Evolutionary conservation across 2,888 invertebrate genomes (phyloP), one percentile per base, ranked within the genome.

Genomic region (Formica aserva): DNA sequence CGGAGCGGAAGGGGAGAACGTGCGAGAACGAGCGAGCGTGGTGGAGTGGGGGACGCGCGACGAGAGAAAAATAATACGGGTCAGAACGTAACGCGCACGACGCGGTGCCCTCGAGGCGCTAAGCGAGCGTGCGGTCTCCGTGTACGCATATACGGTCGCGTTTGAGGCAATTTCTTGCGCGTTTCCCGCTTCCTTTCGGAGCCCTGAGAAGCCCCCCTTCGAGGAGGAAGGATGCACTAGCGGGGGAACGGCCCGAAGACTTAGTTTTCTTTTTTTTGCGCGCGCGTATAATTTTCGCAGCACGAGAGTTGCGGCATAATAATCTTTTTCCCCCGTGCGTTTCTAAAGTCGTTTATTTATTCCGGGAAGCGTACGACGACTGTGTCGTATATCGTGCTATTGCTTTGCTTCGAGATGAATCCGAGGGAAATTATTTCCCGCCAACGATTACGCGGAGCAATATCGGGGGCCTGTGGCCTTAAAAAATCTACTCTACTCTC

Each of bases 11-110:
- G 52, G 26, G 18, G 32, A 29, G 11, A 52, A 45, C 11, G 15
- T 22, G 41, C n/a, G 41, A 18, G 45, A 63, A 29, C 63, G 71
- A 71, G 1, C 22, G 29, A 55, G 74, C 66, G 48, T 63, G 74
- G 67, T 48, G 62, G 57, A 60, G 67, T 41, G 41, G 41, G 52
- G 74, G 22, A 62, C 35, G 45, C 67, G 75, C 66, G 75, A 32
- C 74, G 69, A 71, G 75, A 45, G 81, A 75, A 84, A 78, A 74
- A 82, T 65, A 65, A 81, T 80, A 83, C 85, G 78, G 84, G 80
- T 83, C 84, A 77, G 84, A 81, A 87, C 55, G 66, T 80, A 87
- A 86, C 82, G 82, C 69, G 55, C 81, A 76, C 69, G 55, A 35
- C 63, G 15, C 35, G 71, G 72, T 83, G 80, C 48, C 81, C 87